phyloP scores from a whole-genome alignment of 2,797 vertebrate genomes.

The Sebastes flavidus region DNA sequence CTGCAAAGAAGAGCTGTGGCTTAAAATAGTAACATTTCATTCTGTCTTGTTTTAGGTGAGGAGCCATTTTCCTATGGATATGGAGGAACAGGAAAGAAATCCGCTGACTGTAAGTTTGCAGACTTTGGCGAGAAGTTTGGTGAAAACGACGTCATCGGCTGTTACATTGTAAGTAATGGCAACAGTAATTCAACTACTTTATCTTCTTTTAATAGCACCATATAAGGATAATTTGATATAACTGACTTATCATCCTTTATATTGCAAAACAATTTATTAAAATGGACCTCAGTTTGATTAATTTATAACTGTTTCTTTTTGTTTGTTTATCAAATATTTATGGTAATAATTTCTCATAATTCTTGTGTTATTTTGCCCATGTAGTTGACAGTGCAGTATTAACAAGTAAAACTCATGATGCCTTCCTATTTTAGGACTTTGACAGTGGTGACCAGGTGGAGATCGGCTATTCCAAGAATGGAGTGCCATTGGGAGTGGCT shows the following conservation, averaged over 20 bases:
- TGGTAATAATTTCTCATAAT: not conserved
- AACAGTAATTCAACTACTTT: not conserved
- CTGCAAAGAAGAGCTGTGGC: not conserved
- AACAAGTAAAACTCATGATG: not conserved
- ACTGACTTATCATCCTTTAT: not conserved
- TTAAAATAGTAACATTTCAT: not conserved
- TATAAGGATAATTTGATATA: not conserved
- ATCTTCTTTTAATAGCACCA: not conserved
- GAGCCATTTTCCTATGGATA: constrained; percentile 93
- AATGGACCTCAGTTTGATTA: not conserved
- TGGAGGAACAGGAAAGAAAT: constrained; percentile 95
- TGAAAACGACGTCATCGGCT: constrained; percentile 94
- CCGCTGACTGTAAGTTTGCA: constrained; percentile 89
- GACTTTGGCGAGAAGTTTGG: constrained; percentile 91
- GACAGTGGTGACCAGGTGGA: constrained; percentile 87
- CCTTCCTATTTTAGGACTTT: constrained; percentile 83
- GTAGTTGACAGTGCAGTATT: not conserved
- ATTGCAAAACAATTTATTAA: not conserved
- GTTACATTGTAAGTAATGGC: constrained; percentile 86
- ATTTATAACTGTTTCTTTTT: not conserved
- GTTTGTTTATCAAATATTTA: not conserved
- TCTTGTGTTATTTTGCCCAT: not conserved
- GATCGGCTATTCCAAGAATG: constrained; percentile 90
- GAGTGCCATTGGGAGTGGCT: constrained; percentile 85
- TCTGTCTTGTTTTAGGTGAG: constrained; percentile 81